Conservation (phyloP, 2,113 vertebrate genomes). For the Nerophis ophidion region DNA sequence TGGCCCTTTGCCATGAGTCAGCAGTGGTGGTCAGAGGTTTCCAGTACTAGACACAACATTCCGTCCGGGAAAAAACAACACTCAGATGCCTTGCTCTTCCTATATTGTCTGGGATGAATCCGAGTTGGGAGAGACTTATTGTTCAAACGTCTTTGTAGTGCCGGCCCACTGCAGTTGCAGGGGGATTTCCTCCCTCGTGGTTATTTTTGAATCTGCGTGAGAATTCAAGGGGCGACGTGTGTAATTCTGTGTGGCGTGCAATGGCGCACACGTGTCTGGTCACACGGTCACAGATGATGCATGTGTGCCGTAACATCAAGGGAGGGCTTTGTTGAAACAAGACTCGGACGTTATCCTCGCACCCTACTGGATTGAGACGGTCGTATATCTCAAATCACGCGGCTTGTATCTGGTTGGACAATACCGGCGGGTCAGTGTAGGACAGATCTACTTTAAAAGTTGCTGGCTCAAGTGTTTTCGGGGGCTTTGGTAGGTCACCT, state of each 20-base stretch:
- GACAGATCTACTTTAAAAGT: slow-evolving; percentile 29
- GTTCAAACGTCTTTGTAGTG: slow-evolving; percentile 71
- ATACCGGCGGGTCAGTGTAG: slow-evolving; percentile 35
- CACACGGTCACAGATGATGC: slow-evolving; percentile 27
- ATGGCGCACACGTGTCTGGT: slow-evolving; percentile 44
- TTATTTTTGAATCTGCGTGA: slow-evolving; percentile 71
- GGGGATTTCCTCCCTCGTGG: slow-evolving; percentile 59
- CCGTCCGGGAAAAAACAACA: slow-evolving; percentile 58
- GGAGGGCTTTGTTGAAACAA: background rate
- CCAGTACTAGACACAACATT: slow-evolving; percentile 75
- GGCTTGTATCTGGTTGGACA: slow-evolving; percentile 33
- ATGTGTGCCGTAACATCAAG: slow-evolving; percentile 3
- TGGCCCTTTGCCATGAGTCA: slow-evolving; percentile 59
- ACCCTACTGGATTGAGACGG: slow-evolving; percentile 22
- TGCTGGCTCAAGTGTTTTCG: slow-evolving; percentile 51
- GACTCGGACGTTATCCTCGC: background rate
- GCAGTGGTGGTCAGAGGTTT: slow-evolving; percentile 61
- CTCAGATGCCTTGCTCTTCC: slow-evolving; percentile 66
- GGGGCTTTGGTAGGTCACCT: slow-evolving; percentile 50
- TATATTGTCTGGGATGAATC: slow-evolving; percentile 74
- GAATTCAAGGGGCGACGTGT: slow-evolving; percentile 53
- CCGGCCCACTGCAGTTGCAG: slow-evolving; percentile 53
- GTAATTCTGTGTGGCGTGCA: slow-evolving; percentile 46
- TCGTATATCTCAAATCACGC: slow-evolving; percentile 36
- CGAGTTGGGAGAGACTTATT: slow-evolving; percentile 65